phyloP scores from a whole-genome alignment of 37 sponge, comb jelly and placozoan species.

The Tethya wilhelma region DNA sequence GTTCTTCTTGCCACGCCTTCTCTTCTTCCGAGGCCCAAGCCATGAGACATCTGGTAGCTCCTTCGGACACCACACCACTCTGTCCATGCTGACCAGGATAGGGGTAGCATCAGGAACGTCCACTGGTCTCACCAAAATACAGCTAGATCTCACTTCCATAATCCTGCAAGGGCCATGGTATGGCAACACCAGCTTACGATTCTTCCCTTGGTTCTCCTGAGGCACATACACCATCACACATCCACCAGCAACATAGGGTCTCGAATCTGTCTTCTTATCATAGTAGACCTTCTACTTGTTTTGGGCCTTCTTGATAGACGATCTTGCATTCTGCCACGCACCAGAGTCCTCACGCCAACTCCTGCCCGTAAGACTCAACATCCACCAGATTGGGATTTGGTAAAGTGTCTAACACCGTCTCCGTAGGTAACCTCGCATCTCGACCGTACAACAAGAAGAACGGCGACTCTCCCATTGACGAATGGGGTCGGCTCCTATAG shows the following conservation, averaged over 20 bases:
- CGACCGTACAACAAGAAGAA: no score
- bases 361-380: conserved; percentile 10
- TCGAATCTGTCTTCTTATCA: conserved; percentile 1
- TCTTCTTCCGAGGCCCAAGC: no score
- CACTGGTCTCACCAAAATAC: not conserved
- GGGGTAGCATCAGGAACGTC: not conserved
- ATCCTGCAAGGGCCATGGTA: conserved; percentile 27
- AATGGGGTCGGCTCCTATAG: not conserved
- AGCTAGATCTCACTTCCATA: not conserved
- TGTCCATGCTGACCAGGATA: conserved; percentile 15
- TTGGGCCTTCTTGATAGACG: conserved; percentile 13
- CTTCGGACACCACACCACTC: conserved; percentile 2
- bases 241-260: not conserved
- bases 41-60: conserved; percentile 2
- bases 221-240: no score
- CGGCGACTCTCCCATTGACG: conserved; percentile 1
- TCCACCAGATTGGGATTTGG: no score
- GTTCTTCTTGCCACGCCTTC: no score
- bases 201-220: not conserved
- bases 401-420: no score
- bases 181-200: conserved; percentile 5
- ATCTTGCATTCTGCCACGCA: conserved; percentile 18
- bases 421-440: no score
- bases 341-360: not conserved
- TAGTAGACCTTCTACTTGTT: conserved; percentile 17